Base-by-base conservation (phyloP, 2,113 vertebrate genomes). In the Cervus canadensis region DNA sequence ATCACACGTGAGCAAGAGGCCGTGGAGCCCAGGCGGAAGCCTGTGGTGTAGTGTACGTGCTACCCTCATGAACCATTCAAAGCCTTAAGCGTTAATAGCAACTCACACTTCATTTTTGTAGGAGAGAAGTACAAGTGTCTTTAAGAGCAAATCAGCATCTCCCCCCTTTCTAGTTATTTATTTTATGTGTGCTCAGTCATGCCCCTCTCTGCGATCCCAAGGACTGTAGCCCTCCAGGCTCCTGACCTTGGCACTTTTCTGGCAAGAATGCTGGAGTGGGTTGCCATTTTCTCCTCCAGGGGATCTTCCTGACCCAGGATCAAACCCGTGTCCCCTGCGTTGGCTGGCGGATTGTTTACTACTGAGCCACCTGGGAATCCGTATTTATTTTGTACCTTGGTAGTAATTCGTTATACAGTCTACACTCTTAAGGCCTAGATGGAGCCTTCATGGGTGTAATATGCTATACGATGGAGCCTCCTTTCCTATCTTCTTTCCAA, bases 1-100 rank as follows among this genome's bases (percentile, higher is more conserved):
- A 30, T 21, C n/a, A 2, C 1, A 6, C 16, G 50, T 78, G 79
- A 23, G 50, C 45, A 62, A 93, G 40, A 76, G 28, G 33, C 36
- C 10, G 5, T 59, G 71, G 50, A 30, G 52, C 50, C 40, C 48
- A 21, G 59, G 43, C 40, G 2, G 25, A 92, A 21, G 40, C 33
- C 54, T 12, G 0, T 36, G 17, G 62, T 25, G 2, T n/a, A 25
- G 14, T 1, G 3, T 40, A 3, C 48, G 6, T 60, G 33, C 50
- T 7, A 1, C 11, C 2, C 26, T 60, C 16, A 5, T 3, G 12
- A 89, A 30, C 25, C 28, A 1, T 10, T 60, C 12, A 10, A 84
- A 84, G 60, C 33, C 52, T 28, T 13, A 8, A 25, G 30, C 19
- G 13, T 79, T 86, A 57, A 62, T 26, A 57, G 43, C 56, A 62